Evolutionary conservation across 2,797 vertebrate species (phyloP), one percentile per base, ranked within the genome.

Genomic region (Philypnodon macrostomus): DNA sequence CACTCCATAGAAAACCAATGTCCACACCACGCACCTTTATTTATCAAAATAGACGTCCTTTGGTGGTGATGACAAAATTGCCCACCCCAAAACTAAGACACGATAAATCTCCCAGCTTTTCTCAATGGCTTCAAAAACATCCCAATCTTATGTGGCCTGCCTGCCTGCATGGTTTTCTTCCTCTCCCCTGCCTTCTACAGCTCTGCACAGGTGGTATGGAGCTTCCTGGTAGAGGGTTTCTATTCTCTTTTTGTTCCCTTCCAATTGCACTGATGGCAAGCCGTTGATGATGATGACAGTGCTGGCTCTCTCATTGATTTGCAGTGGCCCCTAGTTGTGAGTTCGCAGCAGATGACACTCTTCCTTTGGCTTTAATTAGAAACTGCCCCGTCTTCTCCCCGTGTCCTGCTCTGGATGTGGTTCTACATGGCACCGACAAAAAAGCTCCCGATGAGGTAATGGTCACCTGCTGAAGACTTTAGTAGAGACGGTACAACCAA

Each of bases 361-460:
- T 82, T 85, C 68, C 73, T 75, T 77, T 77, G 75, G 73, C 81
- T 86, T 86, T 88, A 88, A 90, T 90, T 88, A 90, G 83, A 84
- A n/a, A 80, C 64, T 58, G 63, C 58, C 69, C 79, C 53, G 69
- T 83, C 68, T 77, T 82, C 77, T 81, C 75, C 73, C 81, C 66
- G 24, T 64, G 36, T 61, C 56, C n/a, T n/a, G 34, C 63, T 47
- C 76, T 82, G 68, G 70, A 84, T 80, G 81, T 73, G 80, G 79
- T 67, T 86, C 49, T 47, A 67, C 70, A 73, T 62, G 68, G 52
- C 58, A 64, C 65, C 73, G n/a, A 75, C 67, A 73, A 68, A 73
- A 79, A 64, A 57, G 75, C 73, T 77, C 82, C 69, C 63, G 15
- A 67, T 76, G 42, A 77, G 51, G 63, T 75, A 68, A 71, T 51